Conservation (phyloP, 1,140 invertebrate genomes). For the Acromyrmex echinatior region DNA sequence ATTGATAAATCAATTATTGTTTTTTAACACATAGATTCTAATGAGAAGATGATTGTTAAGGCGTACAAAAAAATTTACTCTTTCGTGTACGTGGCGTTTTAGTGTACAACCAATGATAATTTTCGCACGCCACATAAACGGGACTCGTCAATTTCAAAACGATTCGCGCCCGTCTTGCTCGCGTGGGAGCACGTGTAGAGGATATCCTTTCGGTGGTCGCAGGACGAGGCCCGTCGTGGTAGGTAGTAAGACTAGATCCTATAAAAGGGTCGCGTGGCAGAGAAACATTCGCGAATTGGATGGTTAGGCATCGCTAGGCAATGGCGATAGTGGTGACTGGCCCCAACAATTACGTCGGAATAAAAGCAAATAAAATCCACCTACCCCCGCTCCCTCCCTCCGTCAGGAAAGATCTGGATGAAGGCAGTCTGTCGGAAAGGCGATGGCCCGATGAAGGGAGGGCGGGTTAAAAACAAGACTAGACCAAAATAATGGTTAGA, state of each 20-base stretch:
- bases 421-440: constrained; percentile 65
- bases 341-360: constrained; percentile 86
- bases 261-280: constrained; percentile 84
- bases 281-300: constrained; percentile 85
- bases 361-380: constrained; percentile 85
- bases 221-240: constrained; percentile 50
- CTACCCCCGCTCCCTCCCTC: neutral
- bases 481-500: constrained; percentile 86
- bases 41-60: neutral
- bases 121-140: constrained; percentile 4
- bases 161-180: constrained; percentile 27
- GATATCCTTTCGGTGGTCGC: constrained; percentile 43
- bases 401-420: constrained; percentile 24
- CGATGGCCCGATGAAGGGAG: constrained; percentile 51
- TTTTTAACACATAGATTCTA: neutral
- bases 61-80: neutral
- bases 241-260: constrained; percentile 64
- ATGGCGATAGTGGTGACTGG: constrained; percentile 86
- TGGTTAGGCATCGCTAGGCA: constrained; percentile 81
- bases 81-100: neutral
- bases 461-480: constrained; percentile 83
- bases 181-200: constrained; percentile 42
- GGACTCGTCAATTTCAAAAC: neutral
- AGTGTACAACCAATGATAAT: neutral
- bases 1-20: no score